Evolutionary conservation across 2,888 invertebrate species (phyloP), one percentile per base, ranked within the genome.

Genomic region (Meliscaeva auricollis): DNA sequence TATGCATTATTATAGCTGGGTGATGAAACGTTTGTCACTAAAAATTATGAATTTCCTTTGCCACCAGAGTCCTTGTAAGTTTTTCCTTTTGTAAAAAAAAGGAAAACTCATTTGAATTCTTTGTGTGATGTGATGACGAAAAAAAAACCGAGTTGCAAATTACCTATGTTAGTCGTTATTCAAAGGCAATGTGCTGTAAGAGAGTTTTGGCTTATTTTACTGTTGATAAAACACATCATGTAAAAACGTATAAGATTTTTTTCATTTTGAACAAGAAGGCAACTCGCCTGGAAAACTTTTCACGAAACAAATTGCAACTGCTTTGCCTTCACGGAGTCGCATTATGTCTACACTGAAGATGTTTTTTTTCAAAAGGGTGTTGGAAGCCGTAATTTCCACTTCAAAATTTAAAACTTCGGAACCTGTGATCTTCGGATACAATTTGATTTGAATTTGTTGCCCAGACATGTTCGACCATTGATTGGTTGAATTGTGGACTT

Each of bases 11-110:
- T 17, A 3, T 44, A 41, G 13, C 5, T 69, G 54, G 13, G 1
- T 50, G 26, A 17, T 81, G 30, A 60, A 35, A 35, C 38, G 30
- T 68, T 58, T 66, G 38, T 48, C 56, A 32, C n/a, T 13, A 13
- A 50, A 38, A 41, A 50, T 70, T 50, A 58, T 50, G 69, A 68
- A 58, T 77, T 77, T 77, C 46, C 58, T 74, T 52, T 20, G 15
- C 7, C 11, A 56, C 8, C 11, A 56, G n/a, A 72, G 64, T 72
- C 50, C 60, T 82, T 77, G 81, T 82, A 77, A 77, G 52, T 76
- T 82, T 75, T 8, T 50, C 32, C 15, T 22, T 58, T 68, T 38
- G 38, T 38, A 38, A 38, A 6, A n/a, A n/a, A n/a, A n/a, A n/a
- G n/a, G n/a, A n/a, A n/a, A 11, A 38, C 13, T 38, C 38, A 9